Evolutionary conservation across 30 jellyfish, hydroid and myxozoan genomes (phyloP).

Genomic region (Sanderia malayensis): DNA sequence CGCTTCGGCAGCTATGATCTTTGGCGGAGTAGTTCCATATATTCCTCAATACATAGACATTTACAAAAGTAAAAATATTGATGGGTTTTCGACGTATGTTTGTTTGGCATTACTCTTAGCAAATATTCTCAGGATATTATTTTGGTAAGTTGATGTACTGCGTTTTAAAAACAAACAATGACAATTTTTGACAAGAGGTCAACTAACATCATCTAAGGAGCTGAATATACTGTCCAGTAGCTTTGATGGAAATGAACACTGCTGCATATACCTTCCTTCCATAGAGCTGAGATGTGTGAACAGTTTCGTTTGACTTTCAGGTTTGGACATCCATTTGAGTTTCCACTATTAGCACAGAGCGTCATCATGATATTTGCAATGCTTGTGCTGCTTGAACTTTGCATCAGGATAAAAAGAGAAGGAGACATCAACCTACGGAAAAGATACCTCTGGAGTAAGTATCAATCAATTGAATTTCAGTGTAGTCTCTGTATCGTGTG

Average conservation of each 20-base stretch:
- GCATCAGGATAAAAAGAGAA: conserved; percentile 83
- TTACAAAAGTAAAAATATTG: conserved; percentile 58
- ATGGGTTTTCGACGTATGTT: conserved; percentile 92
- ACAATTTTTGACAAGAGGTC: too few species aligned
- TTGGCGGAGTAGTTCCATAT: conserved; percentile 97
- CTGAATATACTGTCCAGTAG: too few species aligned
- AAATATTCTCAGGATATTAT: conserved; percentile 78
- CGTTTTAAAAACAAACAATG: too few species aligned
- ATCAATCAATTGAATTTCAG: neutral
- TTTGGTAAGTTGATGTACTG: conserved; percentile 90
- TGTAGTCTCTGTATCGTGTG: too few species aligned
- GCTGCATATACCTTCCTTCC: too few species aligned
- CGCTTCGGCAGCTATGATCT: conserved; percentile 97
- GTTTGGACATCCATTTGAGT: conserved; percentile 98
- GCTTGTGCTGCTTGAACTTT: conserved; percentile 83
- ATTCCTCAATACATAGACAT: conserved; percentile 92
- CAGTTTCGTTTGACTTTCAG: too few species aligned
- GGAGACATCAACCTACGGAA: conserved; percentile 79
- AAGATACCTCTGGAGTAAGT: conserved; percentile 67
- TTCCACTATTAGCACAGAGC: conserved; percentile 91
- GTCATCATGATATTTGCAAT: conserved; percentile 89
- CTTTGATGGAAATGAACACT: too few species aligned
- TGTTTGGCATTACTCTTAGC: conserved; percentile 90
- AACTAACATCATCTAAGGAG: too few species aligned
- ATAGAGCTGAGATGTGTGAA: too few species aligned